phyloP scores from a whole-genome alignment of 2,888 invertebrate genomes.

The Zootermopsis nevadensis region DNA sequence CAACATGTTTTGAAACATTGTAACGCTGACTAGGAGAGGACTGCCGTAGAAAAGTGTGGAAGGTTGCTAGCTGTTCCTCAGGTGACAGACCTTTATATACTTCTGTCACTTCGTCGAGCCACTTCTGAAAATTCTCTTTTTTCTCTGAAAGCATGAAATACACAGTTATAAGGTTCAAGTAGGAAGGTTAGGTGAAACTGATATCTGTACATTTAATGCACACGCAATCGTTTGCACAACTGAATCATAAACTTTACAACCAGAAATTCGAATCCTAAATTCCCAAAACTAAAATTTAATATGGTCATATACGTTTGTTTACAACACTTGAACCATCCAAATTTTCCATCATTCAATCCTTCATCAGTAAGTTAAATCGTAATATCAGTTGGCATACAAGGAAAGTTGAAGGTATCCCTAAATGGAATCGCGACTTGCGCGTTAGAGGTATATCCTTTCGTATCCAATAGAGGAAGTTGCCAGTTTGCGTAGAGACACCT shows the following conservation, averaged over 20 bases:
- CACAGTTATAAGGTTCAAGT: too few species aligned
- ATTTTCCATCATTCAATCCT: background rate
- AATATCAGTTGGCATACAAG: conserved; percentile 1
- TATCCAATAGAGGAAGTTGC: too few species aligned
- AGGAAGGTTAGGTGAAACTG: too few species aligned
- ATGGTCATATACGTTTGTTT: background rate
- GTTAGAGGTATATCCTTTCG: too few species aligned
- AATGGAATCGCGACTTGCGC: background rate
- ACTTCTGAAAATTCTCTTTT: conserved; percentile 10
- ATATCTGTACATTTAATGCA: too few species aligned
- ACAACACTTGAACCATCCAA: background rate
- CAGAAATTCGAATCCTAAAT: too few species aligned
- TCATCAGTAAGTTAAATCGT: background rate
- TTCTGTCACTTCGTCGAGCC: background rate
- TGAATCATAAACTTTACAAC: too few species aligned
- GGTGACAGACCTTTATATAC: background rate
- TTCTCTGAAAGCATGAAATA: conserved; percentile 7
- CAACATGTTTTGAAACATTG: conserved; percentile 15
- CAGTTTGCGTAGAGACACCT: too few species aligned
- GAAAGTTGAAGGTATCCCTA: background rate
- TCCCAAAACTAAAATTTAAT: too few species aligned
- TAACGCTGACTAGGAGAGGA: conserved; percentile 28
- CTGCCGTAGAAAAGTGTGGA: background rate
- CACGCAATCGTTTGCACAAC: too few species aligned
- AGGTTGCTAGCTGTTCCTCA: conserved; percentile 9